phyloP scores from a whole-genome alignment of 1,140 invertebrate species.

The Halotydeus destructor region DNA sequence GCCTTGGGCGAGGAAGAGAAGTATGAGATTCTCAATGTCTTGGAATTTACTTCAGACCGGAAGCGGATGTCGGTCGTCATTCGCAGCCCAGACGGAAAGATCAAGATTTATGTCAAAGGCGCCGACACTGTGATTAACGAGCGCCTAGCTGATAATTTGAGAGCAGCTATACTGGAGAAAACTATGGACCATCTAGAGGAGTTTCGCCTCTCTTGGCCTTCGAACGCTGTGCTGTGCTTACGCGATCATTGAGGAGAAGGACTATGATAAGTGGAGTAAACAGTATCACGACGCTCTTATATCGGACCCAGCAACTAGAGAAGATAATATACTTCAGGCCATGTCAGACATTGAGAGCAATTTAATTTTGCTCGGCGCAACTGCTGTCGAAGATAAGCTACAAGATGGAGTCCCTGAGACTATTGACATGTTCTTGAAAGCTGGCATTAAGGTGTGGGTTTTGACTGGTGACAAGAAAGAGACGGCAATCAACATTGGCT shows the following conservation, averaged over 20 bases:
- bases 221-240: conserved; percentile 73
- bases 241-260: conserved; percentile 44
- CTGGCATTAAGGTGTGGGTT: conserved; percentile 82
- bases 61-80: conserved; percentile 90
- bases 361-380: conserved; percentile 62
- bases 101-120: conserved; percentile 76
- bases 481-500: conserved; percentile 94
- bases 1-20: conserved; percentile 37
- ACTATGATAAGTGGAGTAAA: conserved; percentile 32
- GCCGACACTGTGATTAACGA: conserved; percentile 57
- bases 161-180: conserved; percentile 19
- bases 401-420: conserved; percentile 83
- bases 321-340: conserved; percentile 9
- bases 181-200: conserved; percentile 70
- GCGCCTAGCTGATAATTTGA: conserved; percentile 32
- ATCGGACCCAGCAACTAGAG: not conserved
- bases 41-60: conserved; percentile 82
- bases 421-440: conserved; percentile 64
- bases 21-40: conserved; percentile 83
- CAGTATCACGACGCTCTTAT: conserved; percentile 7
- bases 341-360: conserved; percentile 27
- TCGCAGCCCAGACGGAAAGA: conserved; percentile 47
- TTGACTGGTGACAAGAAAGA: conserved; percentile 98
- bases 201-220: conserved; percentile 55
- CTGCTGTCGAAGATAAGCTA: conserved; percentile 88